These are phyloP conservation scores for Helicoverpa zea DNA, from an alignment of 1,140 invertebrate species.

Conservation along the genomic window DNA sequence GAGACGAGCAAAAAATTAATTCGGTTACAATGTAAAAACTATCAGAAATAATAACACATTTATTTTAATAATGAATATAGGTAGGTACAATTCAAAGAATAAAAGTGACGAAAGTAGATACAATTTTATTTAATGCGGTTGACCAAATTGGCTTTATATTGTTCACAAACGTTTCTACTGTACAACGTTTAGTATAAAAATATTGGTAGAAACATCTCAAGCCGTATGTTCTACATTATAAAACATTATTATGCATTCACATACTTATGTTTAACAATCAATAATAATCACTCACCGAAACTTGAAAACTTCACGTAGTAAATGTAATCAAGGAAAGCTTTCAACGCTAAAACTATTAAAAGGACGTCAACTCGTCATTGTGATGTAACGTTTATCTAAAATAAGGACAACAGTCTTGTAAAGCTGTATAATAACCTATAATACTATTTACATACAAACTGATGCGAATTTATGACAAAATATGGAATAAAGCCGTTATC, in stretches of 20 bases:
- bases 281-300: background rate
- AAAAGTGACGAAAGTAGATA: constrained; percentile 42
- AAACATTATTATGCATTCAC: constrained; percentile 38
- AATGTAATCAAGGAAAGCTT: constrained; percentile 33
- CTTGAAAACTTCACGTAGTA: constrained; percentile 18
- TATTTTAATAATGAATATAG: constrained; percentile 42
- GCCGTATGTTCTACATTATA: constrained; percentile 32
- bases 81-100: constrained; percentile 43
- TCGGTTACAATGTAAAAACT: constrained; percentile 44
- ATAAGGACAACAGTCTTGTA: constrained; percentile 56
- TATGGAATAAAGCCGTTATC: constrained; percentile 40
- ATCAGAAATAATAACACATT: constrained; percentile 42
- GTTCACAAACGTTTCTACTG: constrained; percentile 47
- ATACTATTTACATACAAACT: constrained; percentile 45
- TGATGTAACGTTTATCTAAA: constrained; percentile 46
- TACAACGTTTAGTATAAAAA: constrained; percentile 61
- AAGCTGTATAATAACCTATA: constrained; percentile 50
- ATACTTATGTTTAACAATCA: constrained; percentile 23
- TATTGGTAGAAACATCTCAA: constrained; percentile 46
- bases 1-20: constrained; percentile 48
- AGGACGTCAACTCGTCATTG: constrained; percentile 33
- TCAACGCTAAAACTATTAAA: constrained; percentile 9
- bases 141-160: constrained; percentile 44
- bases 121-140: constrained; percentile 49
- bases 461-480: background rate